Base-by-base conservation (phyloP, 53 echinoderm and acorn worm species). In the Holothuria scabra region DNA sequence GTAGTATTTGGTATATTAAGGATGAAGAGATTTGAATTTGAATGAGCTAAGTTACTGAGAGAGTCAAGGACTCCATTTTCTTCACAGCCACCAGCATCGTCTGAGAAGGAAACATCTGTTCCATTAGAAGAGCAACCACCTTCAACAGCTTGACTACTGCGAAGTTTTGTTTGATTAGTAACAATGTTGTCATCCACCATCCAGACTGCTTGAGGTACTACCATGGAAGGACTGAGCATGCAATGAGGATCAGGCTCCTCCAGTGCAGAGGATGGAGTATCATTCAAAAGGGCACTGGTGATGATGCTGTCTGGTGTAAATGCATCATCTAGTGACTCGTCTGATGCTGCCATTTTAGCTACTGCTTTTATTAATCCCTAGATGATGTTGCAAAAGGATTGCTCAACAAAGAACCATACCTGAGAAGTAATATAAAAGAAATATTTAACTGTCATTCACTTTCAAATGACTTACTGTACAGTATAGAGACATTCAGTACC, bases 1-100 rank as follows among this genome's bases (percentile, higher is more conserved):
- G 49, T 84, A 56, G 85, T 28, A 52, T 84, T 87, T 22, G 89
- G 91, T 14, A 94, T 72, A 79, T 94, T 94, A 52, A 94, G 87
- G 56, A 94, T 81, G 48, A 94, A 83, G 20, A 89, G 83, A 69
- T 91, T 91, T n/a, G 91, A 90, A 66, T 89, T 89, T 10, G 84
- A 68, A 44, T 91, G 81, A 19, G 86, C 90, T 28, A 91, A 86
- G 49, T 67, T 88, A 56, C 81, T 89, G 38, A 94, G 61, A 58
- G 89, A 79, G 44, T 89, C 89, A 46, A 89, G 41, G 20, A 78
- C 28, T 13, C 44, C 46, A 49, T 20, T 32, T 56, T 78, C 78
- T 12, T 78, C 78, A 46, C 78, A 56, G 49, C 32, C 32, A 26
- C 62, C 24, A 10, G 65, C 20, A 5, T 81, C 65, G 1, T 81